phyloP scores from a whole-genome alignment of 2,113 vertebrate genomes.

The Cromileptes altivelis region DNA sequence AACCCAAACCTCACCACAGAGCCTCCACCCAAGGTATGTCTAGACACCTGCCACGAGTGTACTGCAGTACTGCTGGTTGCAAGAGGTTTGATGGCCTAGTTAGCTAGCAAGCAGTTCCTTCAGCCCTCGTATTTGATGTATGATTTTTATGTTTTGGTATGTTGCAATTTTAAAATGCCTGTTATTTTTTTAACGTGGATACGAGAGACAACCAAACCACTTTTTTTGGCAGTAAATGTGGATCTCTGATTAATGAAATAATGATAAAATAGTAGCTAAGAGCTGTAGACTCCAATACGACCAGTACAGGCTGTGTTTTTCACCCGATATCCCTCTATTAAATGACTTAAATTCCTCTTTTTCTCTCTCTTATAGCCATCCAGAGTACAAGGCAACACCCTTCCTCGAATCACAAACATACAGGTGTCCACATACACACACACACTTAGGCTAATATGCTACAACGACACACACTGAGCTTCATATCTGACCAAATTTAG shows the following conservation, averaged over 20 bases:
- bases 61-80: too few relatives aligned
- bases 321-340: too few relatives aligned
- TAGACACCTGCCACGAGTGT: not conserved
- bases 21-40: slow-evolving; percentile 92
- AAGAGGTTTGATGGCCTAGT: not conserved
- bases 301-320: not conserved
- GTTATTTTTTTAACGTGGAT: too few relatives aligned
- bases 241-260: not conserved
- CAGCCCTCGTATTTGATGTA: too few relatives aligned
- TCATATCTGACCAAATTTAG: not conserved
- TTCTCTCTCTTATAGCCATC: slow-evolving; percentile 77
- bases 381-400: slow-evolving; percentile 71
- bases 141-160: too few relatives aligned
- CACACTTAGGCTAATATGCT: slow-evolving; percentile 18
- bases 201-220: too few relatives aligned
- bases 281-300: not conserved
- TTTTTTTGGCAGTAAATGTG: too few relatives aligned
- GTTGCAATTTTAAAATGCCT: too few relatives aligned
- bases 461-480: not conserved
- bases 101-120: not conserved
- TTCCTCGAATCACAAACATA: slow-evolving; percentile 34
- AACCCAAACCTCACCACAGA: slow-evolving; percentile 64
- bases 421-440: slow-evolving; percentile 72
- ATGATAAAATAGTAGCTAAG: too few relatives aligned
- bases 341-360: not conserved